Evolutionary conservation across 2,113 vertebrate genomes (phyloP).

Genomic region (Laticauda laticaudata): DNA sequence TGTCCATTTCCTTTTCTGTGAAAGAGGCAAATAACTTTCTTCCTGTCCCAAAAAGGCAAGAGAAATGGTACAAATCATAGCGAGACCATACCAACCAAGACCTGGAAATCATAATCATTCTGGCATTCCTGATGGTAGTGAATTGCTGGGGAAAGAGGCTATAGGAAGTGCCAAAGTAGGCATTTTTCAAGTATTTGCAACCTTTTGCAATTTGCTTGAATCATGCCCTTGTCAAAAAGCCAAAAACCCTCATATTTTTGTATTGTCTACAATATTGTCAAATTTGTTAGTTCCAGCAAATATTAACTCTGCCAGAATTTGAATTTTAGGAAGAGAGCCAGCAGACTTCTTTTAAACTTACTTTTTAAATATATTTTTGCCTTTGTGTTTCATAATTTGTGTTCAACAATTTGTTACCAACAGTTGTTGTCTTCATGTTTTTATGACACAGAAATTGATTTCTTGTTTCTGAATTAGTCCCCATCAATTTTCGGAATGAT

Average conservation of each 20-base stretch:
- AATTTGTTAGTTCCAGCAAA: background rate
- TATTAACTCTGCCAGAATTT: background rate
- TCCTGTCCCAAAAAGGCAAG: background rate
- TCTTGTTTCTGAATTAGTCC: background rate
- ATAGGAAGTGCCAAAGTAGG: background rate
- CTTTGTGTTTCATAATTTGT: background rate
- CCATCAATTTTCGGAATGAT: background rate
- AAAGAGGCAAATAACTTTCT: background rate
- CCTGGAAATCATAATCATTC: background rate
- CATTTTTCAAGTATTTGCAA: background rate
- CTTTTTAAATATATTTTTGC: background rate
- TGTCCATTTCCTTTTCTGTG: background rate
- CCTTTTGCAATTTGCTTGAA: background rate
- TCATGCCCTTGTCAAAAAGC: background rate
- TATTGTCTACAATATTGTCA: background rate
- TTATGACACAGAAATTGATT: background rate
- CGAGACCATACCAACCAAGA: background rate
- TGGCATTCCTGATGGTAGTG: background rate
- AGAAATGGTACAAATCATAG: background rate
- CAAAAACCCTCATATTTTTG: background rate
- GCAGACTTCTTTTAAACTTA: background rate
- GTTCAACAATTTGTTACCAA: background rate
- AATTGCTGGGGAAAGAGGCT: background rate
- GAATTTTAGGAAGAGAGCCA: background rate
- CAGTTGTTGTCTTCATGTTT: background rate